phyloP scores from a whole-genome alignment of 1,140 invertebrate genomes.

The Hypsibius dujardini region DNA sequence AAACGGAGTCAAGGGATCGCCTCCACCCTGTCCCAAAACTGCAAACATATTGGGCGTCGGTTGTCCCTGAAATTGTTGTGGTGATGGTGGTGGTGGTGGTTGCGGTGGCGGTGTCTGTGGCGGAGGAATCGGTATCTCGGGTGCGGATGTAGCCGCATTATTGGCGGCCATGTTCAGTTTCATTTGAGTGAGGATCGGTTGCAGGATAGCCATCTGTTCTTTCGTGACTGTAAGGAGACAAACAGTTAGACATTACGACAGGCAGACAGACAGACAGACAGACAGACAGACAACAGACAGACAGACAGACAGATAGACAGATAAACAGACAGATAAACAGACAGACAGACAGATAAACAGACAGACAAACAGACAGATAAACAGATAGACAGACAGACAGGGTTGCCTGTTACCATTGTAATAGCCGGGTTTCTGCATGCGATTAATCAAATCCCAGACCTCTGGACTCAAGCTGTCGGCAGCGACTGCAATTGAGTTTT shows the following conservation, averaged over 20 bases:
- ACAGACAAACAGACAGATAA: not conserved
- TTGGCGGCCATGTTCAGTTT: not conserved
- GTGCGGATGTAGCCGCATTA: not conserved
- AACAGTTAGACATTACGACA: not conserved
- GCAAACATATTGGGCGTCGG: too few relatives aligned
- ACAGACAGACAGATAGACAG: not conserved
- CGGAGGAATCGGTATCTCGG: not conserved
- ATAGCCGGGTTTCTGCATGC: slow-evolving; percentile 16
- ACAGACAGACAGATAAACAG: not conserved
- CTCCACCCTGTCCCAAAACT: too few relatives aligned
- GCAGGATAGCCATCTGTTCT: not conserved
- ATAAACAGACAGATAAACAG: too few relatives aligned
- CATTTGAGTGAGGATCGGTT: not conserved
- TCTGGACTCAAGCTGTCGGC: not conserved
- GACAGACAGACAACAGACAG: too few relatives aligned
- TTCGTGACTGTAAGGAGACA: slow-evolving; percentile 1
- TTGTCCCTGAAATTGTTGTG: too few relatives aligned
- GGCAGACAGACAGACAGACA: too few relatives aligned
- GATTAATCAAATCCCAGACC: not conserved
- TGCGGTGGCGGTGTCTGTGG: not conserved
- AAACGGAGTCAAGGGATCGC: too few relatives aligned
- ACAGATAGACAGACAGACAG: not conserved
- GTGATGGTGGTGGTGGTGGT: slow-evolving; percentile 13
- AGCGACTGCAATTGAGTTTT: not conserved
- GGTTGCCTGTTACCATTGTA: not conserved